Conservation (phyloP, 2,888 invertebrate species). For the Empis stercorea region DNA sequence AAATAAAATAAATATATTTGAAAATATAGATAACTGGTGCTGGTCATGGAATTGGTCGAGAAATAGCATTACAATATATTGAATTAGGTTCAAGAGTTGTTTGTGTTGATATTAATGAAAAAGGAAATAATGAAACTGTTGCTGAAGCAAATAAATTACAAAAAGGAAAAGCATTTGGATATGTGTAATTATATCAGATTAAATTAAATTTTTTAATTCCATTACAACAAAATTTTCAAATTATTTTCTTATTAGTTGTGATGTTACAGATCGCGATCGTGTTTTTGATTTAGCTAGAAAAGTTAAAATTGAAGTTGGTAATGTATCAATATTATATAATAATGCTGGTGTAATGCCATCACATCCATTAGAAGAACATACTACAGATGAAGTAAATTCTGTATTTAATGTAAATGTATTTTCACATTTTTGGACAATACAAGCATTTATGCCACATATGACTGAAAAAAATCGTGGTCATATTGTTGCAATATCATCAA, state of each 20-base stretch:
- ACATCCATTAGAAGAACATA: constrained; percentile 51
- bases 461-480: constrained; percentile 61
- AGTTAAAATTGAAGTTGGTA: constrained; percentile 56
- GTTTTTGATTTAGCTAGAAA: constrained; percentile 50
- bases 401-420: constrained; percentile 64
- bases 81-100: constrained; percentile 57
- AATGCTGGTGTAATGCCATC: constrained; percentile 83
- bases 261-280: constrained; percentile 57
- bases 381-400: constrained; percentile 52
- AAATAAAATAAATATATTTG: constrained; percentile 8
- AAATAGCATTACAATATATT: constrained; percentile 60
- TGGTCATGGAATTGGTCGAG: constrained; percentile 73
- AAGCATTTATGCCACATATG: constrained; percentile 67
- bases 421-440: constrained; percentile 63
- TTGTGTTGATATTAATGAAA: constrained; percentile 64
- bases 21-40: constrained; percentile 75
- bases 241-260: constrained; percentile 43
- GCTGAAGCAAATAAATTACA: constrained; percentile 38
- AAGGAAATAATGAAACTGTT: constrained; percentile 54
- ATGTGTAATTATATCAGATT: constrained; percentile 29
- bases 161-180: constrained; percentile 33
- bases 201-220: constrained; percentile 12
- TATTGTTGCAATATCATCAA: constrained; percentile 61
- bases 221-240: no score
- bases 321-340: constrained; percentile 65